Percentiles rank a stretch among this genome's conserved stretches.
These are phyloP conservation scores for Astur gentilis DNA, from an alignment of 2,113 vertebrate species.

Conservation along the genomic window DNA sequence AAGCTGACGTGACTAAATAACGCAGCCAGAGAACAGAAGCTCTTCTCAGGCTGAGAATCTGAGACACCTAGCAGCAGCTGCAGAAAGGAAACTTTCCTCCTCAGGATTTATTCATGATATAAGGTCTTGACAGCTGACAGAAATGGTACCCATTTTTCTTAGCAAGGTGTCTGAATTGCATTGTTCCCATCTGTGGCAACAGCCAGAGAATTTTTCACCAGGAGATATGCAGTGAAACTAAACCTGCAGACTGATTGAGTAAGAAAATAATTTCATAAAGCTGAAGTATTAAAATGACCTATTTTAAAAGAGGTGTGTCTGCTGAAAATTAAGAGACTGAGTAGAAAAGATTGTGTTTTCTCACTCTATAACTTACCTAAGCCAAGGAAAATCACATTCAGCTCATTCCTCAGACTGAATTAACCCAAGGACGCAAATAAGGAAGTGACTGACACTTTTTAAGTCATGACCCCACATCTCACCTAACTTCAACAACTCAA, in stretches of 20 bases:
- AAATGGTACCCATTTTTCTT: conserved; percentile 15
- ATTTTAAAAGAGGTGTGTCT: background rate
- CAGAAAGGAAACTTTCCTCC: conserved; percentile 59
- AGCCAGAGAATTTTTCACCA: conserved; percentile 34
- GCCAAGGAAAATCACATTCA: background rate
- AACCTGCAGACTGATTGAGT: background rate
- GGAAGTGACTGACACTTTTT: background rate
- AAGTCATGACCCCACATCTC: background rate
- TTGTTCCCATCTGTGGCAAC: background rate
- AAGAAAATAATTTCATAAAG: background rate
- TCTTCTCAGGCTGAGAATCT: conserved; percentile 56
- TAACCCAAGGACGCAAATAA: background rate
- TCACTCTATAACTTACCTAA: background rate
- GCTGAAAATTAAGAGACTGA: background rate
- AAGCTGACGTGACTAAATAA: conserved; percentile 59
- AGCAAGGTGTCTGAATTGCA: background rate
- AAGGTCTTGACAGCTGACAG: conserved; percentile 34
- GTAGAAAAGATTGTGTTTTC: background rate
- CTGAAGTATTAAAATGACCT: background rate
- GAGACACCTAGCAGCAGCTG: conserved; percentile 7
- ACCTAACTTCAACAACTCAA: background rate
- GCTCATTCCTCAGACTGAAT: background rate
- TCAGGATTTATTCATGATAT: conserved; percentile 62
- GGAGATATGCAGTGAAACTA: conserved; percentile 12
- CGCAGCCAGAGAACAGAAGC: conserved; percentile 62